Conservation (phyloP, 2,113 vertebrate species). For the Willisornis vidua region DNA sequence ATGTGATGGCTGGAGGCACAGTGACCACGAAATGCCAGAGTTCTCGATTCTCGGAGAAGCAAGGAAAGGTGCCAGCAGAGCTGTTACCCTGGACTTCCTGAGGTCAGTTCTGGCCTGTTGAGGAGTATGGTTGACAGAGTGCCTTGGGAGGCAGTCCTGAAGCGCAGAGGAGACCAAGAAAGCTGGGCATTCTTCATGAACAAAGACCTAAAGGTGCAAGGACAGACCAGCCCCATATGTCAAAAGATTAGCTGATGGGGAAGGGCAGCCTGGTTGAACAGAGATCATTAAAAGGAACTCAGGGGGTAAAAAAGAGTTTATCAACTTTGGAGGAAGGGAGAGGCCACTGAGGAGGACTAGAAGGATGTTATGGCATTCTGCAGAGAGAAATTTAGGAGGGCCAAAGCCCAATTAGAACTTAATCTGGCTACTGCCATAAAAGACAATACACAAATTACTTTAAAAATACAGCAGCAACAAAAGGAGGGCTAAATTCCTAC, state of each 20-base stretch:
- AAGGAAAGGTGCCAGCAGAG: neutral
- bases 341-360: neutral
- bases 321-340: neutral
- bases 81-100: neutral
- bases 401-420: neutral
- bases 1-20: neutral
- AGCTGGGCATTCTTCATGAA: neutral
- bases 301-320: neutral
- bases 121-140: neutral
- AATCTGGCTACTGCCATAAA: too few species aligned
- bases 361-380: neutral
- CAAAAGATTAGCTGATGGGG: neutral
- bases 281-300: neutral
- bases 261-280: neutral
- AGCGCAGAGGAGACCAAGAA: neutral
- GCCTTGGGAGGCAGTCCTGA: neutral
- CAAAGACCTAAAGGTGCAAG: neutral
- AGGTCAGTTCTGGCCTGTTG: neutral
- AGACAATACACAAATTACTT: neutral
- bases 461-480: neutral
- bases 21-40: neutral
- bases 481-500: neutral
- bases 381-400: neutral
- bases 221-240: neutral
- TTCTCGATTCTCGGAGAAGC: neutral